Base-by-base conservation (phyloP, 2,797 vertebrate species). In the Phoeniculus purpureus region DNA sequence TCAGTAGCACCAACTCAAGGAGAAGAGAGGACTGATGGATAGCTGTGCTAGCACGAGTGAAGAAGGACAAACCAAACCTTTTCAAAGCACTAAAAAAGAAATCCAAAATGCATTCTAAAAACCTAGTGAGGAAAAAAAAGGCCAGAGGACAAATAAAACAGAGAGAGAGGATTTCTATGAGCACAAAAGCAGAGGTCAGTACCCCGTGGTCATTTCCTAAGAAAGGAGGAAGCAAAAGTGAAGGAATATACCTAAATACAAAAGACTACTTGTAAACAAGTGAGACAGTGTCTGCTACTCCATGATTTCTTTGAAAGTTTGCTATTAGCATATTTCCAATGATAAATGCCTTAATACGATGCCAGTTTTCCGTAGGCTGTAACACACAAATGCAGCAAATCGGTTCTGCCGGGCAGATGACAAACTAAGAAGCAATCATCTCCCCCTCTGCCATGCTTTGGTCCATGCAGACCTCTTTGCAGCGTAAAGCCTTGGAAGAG, bases 251-350 rank as follows among this genome's bases (percentile, higher is more conserved):
- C 18, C n/a, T 37, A 82, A 77, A 82, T 62, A 34, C 43, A 77
- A 90, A 47, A 90, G 52, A 72, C 17, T 78, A 9, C 61, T 47
- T 52, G 77, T 20, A 87, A 93, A 87, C 37, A 90, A 88, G 87
- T 50, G 65, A 78, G 45, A 82, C 77, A 54, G 3, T 66, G 52
- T 68, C 27, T 72, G 67, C 55, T 82, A 43, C 65, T 68, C 56
- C 29, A 2, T 68, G 47, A 75, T 59, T 85, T 50, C 79, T 87
- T 20, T 21, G 23, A 52, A 94, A 68, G 55, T 56, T 89, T 85
- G 52, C 86, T 94, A 78, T 92, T 87, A 94, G 83, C 56, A 21
- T 70, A 70, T 71, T 60, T 90, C 34, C 72, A 81, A 4, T 89
- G 78, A 87, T 59, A 85, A 94, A 93, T 70, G 34, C 52, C 59